These are phyloP conservation scores for Nomada fucata DNA, from an alignment of 2,888 invertebrate genomes.

Conservation along the genomic window DNA sequence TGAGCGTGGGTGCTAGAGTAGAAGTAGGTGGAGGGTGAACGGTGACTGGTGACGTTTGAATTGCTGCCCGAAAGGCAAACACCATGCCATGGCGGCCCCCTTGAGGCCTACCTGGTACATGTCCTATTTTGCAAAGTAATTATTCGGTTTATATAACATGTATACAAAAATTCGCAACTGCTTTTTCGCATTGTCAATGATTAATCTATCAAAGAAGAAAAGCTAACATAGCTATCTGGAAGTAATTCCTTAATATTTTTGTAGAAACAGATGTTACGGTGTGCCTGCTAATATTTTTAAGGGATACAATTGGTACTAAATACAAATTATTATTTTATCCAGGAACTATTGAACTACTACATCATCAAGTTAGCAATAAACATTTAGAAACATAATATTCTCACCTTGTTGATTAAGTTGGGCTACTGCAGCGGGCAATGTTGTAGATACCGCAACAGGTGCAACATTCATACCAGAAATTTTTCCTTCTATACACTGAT, in stretches of 20 bases:
- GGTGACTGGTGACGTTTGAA: slow-evolving; percentile 82
- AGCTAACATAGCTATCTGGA: neutral
- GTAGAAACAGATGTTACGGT: slow-evolving; percentile 11
- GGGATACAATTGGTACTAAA: slow-evolving; percentile 21
- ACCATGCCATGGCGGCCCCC: slow-evolving; percentile 89
- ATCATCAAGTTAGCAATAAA: slow-evolving; percentile 6
- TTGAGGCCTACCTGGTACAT: slow-evolving; percentile 88
- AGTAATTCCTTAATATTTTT: neutral
- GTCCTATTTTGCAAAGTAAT: slow-evolving; percentile 85
- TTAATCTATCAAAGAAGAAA: slow-evolving; percentile 9
- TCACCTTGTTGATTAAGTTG: slow-evolving; percentile 87
- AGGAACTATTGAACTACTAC: neutral
- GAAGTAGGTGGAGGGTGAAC: slow-evolving; percentile 83
- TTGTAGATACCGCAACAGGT: slow-evolving; percentile 87
- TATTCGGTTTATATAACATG: slow-evolving; percentile 60
- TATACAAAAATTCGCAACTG: slow-evolving; percentile 14
- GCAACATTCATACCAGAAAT: slow-evolving; percentile 86
- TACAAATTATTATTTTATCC: slow-evolving; percentile 14
- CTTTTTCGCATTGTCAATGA: slow-evolving; percentile 16
- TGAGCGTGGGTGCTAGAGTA: slow-evolving; percentile 83
- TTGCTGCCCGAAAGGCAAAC: slow-evolving; percentile 85
- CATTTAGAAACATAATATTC: neutral
- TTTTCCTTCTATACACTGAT: slow-evolving; percentile 86
- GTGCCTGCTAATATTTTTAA: slow-evolving; percentile 21
- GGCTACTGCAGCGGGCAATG: slow-evolving; percentile 87